Percentiles rank a stretch among this genome's conserved stretches.
Evolutionary conservation across 2,113 vertebrate species (phyloP).

Genomic region (Micronycteris hirsuta): DNA sequence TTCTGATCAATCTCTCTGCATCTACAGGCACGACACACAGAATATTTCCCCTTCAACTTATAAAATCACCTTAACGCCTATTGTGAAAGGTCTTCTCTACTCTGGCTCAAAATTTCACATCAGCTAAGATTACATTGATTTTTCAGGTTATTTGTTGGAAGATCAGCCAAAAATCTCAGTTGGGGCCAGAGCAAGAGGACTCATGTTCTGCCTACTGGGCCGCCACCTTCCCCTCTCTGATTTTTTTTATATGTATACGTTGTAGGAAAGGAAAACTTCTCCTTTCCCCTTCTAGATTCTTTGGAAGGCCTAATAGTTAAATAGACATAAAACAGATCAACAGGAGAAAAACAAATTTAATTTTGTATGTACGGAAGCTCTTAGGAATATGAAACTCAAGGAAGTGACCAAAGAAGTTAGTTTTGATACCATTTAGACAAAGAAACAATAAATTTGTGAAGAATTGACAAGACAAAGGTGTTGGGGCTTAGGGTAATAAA

Average conservation of each 20-base stretch:
- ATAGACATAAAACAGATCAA: neutral
- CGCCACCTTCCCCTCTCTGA: neutral
- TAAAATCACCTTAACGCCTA: no score
- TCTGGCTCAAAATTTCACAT: no score
- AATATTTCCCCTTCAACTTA: no score
- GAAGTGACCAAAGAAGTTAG: neutral
- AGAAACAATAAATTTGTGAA: neutral
- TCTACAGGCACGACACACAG: no score
- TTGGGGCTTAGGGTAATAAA: neutral
- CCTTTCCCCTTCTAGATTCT: neutral
- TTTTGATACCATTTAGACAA: neutral
- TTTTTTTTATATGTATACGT: neutral
- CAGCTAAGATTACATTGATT: no score
- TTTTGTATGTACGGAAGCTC: neutral
- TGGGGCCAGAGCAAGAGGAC: no score
- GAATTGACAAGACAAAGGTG: neutral
- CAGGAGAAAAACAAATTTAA: neutral
- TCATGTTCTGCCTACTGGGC: no score
- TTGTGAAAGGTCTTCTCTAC: no score
- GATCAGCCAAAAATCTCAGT: no score
- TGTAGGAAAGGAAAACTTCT: neutral
- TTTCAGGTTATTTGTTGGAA: no score
- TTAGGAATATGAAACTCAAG: neutral
- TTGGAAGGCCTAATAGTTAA: neutral
- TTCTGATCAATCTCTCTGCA: no score